Evolutionary conservation across 2,888 invertebrate genomes (phyloP).

Genomic region (Meloe dianella): DNA sequence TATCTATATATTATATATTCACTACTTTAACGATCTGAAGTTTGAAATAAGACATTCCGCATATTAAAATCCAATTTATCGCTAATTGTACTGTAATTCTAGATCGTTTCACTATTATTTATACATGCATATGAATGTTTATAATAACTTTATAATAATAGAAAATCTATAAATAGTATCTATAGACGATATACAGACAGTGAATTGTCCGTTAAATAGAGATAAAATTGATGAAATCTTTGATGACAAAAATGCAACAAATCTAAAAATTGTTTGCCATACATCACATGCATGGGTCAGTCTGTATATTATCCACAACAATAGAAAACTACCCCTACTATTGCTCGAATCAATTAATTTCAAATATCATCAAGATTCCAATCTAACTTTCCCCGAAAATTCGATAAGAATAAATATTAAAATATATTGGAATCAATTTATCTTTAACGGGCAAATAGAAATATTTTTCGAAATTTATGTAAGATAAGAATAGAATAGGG

Average conservation of each 20-base stretch:
- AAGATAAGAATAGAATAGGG: not conserved
- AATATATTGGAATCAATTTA: slow-evolving; percentile 4
- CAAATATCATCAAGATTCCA: slow-evolving; percentile 15
- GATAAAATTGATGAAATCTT: too few species aligned
- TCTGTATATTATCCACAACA: slow-evolving; percentile 40
- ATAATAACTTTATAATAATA: not conserved
- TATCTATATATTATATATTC: not conserved
- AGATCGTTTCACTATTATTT: slow-evolving; percentile 30
- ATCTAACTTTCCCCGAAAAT: too few species aligned
- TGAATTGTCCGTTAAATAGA: not conserved
- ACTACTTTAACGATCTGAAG: not conserved
- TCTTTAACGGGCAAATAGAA: slow-evolving; percentile 1
- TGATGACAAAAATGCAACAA: too few species aligned
- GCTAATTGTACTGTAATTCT: slow-evolving; percentile 33
- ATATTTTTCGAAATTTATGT: not conserved
- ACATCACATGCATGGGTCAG: not conserved
- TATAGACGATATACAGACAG: not conserved
- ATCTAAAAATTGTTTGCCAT: not conserved
- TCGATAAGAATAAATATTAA: slow-evolving; percentile 30
- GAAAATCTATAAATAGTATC: not conserved
- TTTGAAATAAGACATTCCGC: slow-evolving; percentile 5
- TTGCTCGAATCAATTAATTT: not conserved
- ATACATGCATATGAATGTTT: slow-evolving; percentile 14
- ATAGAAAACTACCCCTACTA: slow-evolving; percentile 19
- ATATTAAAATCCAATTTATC: slow-evolving; percentile 39